Evolutionary conservation across 2,888 invertebrate genomes (phyloP), one percentile per base, ranked within the genome.

Genomic region (Stomorhina lunata): DNA sequence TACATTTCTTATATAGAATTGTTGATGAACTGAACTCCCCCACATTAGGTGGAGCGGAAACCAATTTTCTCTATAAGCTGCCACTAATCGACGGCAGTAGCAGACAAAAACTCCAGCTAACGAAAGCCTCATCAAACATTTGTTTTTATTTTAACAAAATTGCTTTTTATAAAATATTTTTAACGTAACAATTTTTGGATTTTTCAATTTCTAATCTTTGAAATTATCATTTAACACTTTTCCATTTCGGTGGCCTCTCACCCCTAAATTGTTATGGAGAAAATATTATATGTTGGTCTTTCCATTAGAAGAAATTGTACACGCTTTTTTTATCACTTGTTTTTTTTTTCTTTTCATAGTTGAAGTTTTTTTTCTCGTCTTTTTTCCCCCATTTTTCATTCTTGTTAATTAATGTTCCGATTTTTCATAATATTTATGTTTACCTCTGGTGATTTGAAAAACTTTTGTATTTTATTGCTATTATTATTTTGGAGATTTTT

Each of bases 281-380:
- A 71, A 71, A 50, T 50, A 15, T 55, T 1, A 40, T 59, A 34
- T 76, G 48, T 15, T 66, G 66, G 45, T 34, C 34, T 45, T 72
- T 65, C 57, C 48, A 71, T 59, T 57, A 65, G 72, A 10, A 57
- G 29, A 66, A 72, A 34, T 66, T 72, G 57, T 79, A 72, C 79
- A 79, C 50, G 79, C 79, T 69, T 72, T 63, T 43, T 79, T 59
- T 66, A 66, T 66, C 66, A 79, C 72, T 73, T 78, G 65, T 72
- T 59, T 59, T 43, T 53, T 71, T 10, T n/a, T n/a, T n/a, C n/a
- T n/a, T n/a, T n/a, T n/a, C n/a, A 1, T 34, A 55, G 20, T 50
- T n/a, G n/a, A n/a, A n/a, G n/a, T 78, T 34, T 63, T 65, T 27
- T 4, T 22, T 48, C 6, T 12, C 15, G 15, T 17, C 37, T 59